phyloP scores from a whole-genome alignment of 2,888 invertebrate genomes.

The Agrotis segetum region DNA sequence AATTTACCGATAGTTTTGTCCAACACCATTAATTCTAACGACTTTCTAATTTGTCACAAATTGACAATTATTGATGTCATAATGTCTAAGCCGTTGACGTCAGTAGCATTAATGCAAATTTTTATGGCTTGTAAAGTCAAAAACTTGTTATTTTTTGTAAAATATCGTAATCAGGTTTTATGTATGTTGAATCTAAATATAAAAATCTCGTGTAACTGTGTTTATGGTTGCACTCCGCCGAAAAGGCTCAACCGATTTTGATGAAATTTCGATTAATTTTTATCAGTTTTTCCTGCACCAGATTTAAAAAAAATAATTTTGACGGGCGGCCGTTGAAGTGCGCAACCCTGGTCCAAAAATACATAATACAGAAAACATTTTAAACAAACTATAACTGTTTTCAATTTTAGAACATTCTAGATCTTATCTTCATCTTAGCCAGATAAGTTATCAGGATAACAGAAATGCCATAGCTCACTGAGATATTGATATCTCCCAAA shows the following conservation, averaged over 20 bases:
- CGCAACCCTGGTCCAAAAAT: too few species aligned
- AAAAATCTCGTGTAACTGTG: too few species aligned
- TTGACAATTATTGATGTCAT: slow-evolving; percentile 28
- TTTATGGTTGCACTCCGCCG: too few species aligned
- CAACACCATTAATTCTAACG: slow-evolving; percentile 1
- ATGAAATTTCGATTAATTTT: too few species aligned
- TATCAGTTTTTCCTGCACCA: too few species aligned
- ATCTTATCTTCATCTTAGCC: slow-evolving; percentile 9
- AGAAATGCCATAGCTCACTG: slow-evolving; percentile 14
- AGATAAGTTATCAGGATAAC: slow-evolving; percentile 39
- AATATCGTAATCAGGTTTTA: background rate
- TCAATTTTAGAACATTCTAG: slow-evolving; percentile 8
- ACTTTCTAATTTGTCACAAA: slow-evolving; percentile 16
- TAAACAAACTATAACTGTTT: background rate
- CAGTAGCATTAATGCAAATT: slow-evolving; percentile 39
- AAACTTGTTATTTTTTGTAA: background rate
- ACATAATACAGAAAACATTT: background rate
- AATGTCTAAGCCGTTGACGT: slow-evolving; percentile 23
- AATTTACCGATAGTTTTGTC: background rate
- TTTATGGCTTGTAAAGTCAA: background rate
- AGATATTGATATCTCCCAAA: background rate
- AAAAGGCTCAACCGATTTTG: too few species aligned
- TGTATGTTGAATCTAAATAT: too few species aligned
- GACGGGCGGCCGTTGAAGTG: too few species aligned
- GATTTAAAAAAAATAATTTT: too few species aligned